phyloP scores from a whole-genome alignment of 2,888 invertebrate species.

The Heteropelma amictum region DNA sequence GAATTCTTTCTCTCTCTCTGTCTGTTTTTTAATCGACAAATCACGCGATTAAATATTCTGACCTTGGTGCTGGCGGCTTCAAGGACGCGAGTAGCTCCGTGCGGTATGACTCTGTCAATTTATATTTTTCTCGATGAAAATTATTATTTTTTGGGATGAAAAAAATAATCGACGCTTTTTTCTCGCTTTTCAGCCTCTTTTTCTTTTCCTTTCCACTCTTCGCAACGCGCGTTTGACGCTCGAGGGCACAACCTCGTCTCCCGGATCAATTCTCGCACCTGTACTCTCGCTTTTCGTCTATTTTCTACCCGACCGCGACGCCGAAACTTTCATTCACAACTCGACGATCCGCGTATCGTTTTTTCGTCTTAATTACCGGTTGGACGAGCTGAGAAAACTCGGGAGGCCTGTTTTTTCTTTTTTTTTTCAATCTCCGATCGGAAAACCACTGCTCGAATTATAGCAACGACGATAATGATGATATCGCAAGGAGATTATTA shows the following conservation, averaged over 20 bases:
- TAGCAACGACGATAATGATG: too few species aligned
- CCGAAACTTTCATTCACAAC: constrained; percentile 48
- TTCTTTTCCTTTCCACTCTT: neutral
- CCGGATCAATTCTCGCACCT: constrained; percentile 34
- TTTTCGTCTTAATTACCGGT: too few species aligned
- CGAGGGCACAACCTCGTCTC: too few species aligned
- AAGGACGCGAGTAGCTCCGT: constrained; percentile 6
- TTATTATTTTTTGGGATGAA: neutral
- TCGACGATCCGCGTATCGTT: too few species aligned
- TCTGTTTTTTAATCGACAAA: constrained; percentile 29
- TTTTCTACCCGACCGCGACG: constrained; percentile 41
- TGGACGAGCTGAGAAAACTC: too few species aligned
- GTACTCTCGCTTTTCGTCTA: constrained; percentile 65
- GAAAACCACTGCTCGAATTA: too few species aligned
- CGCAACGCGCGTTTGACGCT: neutral
- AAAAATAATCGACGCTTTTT: too few species aligned
- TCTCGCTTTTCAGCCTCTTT: neutral
- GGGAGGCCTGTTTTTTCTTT: too few species aligned
- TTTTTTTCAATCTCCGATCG: too few species aligned
- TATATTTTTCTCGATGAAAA: neutral
- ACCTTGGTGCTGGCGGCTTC: constrained; percentile 24
- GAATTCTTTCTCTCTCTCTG: neutral
- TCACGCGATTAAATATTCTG: constrained; percentile 25
- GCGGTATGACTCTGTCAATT: neutral
- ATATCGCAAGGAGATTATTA: too few species aligned